Evolutionary conservation across 2,797 vertebrate genomes (phyloP), one percentile per base, ranked within the genome.

Genomic region (Poecilia velifera): DNA sequence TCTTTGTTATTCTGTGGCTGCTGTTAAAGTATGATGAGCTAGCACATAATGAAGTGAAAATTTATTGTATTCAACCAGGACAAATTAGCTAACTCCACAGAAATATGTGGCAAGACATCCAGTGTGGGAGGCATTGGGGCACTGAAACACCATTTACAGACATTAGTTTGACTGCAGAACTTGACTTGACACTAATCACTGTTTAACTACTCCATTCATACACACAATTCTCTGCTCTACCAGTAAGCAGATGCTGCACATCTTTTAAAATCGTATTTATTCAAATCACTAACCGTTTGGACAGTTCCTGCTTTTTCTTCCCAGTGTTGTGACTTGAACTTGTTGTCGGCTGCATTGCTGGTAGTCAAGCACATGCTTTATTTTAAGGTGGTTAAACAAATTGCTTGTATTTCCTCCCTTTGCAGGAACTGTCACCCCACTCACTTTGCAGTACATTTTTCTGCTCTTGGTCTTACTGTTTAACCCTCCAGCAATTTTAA

Each of bases 91-190:
- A 93, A 90, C 91, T 92, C 91, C 83, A 79, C 76, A 88, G 82
- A 91, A 84, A 91, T 92, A 87, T 81, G 73, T 85, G 88, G 86
- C 34, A 89, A 90, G 86, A 85, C 84, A 80, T 87, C 84, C 76
- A 85, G 86, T 88, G 93, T 95, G 92, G 94, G 94, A 93, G 91
- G 92, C 84, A 87, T 82, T 88, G 81, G 85, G 90, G 85, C 80
- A 90, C 77, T 92, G 90, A 95, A 95, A 91, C 94, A 94, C 88
- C 92, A 94, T 95, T 96, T 95, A 95, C 90, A 94, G 94, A 94
- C 94, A 95, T 93, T 91, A 89, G 89, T 91, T 90, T 94, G 93
- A 95, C 93, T 93, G 92, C 92, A 88, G 91, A 89, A 74, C 93
- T 93, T 94, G 89, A 92, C 87, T 90, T 91, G 89, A 91, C 86